A percentile compares a stretch with the other conserved stretches of the same genome.
These are phyloP conservation scores for Coenobita brevimanus DNA, from an alignment of 1,140 invertebrate species.

Conservation along the genomic window DNA sequence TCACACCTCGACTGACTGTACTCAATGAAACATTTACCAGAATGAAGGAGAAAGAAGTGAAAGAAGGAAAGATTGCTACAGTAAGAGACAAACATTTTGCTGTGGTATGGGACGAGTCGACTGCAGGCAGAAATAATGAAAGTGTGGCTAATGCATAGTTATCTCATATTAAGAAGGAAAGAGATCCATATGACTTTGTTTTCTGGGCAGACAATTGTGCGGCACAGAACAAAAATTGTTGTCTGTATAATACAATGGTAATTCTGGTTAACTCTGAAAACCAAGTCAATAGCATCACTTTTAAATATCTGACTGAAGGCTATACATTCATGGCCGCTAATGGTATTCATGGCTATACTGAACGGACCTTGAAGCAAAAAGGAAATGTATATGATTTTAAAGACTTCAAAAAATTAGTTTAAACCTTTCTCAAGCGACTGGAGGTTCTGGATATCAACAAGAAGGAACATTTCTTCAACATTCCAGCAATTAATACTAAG, in stretches of 20 bases:
- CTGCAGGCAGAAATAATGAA: slow-evolving; percentile 40
- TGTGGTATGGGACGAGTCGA: slow-evolving; percentile 35
- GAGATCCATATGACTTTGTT: slow-evolving; percentile 27
- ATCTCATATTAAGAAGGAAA: slow-evolving; percentile 40
- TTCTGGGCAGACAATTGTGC: slow-evolving; percentile 47
- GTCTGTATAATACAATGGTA: slow-evolving; percentile 43
- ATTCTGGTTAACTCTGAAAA: slow-evolving; percentile 39
- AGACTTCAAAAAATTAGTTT: slow-evolving; percentile 25
- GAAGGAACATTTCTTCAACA: slow-evolving; percentile 41
- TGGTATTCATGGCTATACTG: slow-evolving; percentile 43
- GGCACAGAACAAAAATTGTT: slow-evolving; percentile 42
- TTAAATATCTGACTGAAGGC: slow-evolving; percentile 39
- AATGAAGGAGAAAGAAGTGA: slow-evolving; percentile 29
- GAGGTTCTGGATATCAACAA: slow-evolving; percentile 41
- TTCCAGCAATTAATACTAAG: slow-evolving; percentile 35
- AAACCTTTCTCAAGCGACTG: slow-evolving; percentile 35
- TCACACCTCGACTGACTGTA: slow-evolving; percentile 39
- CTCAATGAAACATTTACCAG: slow-evolving; percentile 48
- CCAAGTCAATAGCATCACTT: slow-evolving; percentile 35
- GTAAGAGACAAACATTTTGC: slow-evolving; percentile 43
- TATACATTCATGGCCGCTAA: slow-evolving; percentile 47
- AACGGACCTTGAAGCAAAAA: slow-evolving; percentile 7
- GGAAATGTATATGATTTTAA: slow-evolving; percentile 34
- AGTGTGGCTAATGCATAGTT: slow-evolving; percentile 41
- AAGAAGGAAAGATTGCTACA: slow-evolving; percentile 33